These are phyloP conservation scores for Melanotaenia pygmaea DNA, from an alignment of 2,797 vertebrate species.

Conservation along the genomic window DNA sequence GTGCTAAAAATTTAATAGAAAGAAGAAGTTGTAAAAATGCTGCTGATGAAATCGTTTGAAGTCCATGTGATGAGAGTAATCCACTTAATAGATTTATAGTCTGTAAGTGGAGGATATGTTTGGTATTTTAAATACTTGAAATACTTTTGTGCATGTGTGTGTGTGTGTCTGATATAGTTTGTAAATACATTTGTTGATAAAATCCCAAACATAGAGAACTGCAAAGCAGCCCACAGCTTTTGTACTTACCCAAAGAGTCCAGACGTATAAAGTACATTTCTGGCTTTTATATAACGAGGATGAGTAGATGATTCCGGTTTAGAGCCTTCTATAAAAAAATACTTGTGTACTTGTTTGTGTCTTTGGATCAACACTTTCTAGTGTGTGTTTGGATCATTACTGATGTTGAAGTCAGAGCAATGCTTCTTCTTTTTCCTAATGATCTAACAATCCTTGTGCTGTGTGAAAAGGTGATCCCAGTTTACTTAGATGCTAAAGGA, in stretches of 20 bases:
- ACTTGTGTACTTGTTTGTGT: constrained; percentile 19
- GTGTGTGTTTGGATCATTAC: constrained; percentile 29
- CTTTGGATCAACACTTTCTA: constrained; percentile 14
- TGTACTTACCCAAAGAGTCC: constrained; percentile 2
- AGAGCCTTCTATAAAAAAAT: constrained; percentile 31
- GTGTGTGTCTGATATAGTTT: constrained; percentile 1
- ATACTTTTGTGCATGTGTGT: too few species aligned
- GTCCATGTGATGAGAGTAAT: neutral
- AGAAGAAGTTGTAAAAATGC: neutral
- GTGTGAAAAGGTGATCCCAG: constrained; percentile 15
- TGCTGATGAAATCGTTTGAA: neutral
- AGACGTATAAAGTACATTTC: constrained; percentile 20
- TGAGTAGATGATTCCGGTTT: constrained; percentile 51
- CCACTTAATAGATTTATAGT: neutral
- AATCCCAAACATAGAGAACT: neutral
- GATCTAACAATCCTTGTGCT: constrained; percentile 1
- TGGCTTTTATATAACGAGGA: constrained; percentile 45
- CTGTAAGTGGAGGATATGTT: constrained; percentile 5
- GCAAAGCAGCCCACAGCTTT: neutral
- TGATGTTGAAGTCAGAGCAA: constrained; percentile 9
- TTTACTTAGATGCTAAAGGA: neutral
- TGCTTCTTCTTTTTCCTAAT: constrained; percentile 12
- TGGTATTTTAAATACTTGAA: neutral
- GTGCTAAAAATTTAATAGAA: neutral
- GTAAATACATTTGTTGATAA: neutral